Base-by-base conservation (phyloP, 2,888 invertebrate species). In the Odontocerum albicorne region DNA sequence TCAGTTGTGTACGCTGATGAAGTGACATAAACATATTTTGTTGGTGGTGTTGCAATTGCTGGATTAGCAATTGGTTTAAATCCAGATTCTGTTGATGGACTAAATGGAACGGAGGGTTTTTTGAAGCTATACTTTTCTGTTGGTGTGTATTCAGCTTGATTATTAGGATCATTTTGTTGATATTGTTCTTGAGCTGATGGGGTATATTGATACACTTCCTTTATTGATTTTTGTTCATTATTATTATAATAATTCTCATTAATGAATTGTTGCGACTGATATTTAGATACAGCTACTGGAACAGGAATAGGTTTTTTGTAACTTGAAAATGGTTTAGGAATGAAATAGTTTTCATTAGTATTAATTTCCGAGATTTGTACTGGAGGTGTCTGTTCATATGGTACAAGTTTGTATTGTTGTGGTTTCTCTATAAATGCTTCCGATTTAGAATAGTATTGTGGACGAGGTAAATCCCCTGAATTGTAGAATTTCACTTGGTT, bases 311-410 rank as follows among this genome's bases (percentile, higher is more conserved):
- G 55, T 4, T 46, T 45, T 42, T 57, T 39, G 35, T 53, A 40
- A 22, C 58, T 55, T 4, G 38, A 31, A 17, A 21, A n/a, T n/a
- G 32, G 32, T 50, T 52, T 55, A 20, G 61, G 60, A 15, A 57
- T 38, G 44, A 50, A 57, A 21, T 51, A 51, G 51, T 63, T 45
- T 45, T 59, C 42, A 33, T 46, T 47, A 6, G 21, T 36, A 20
- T 22, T 36, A 3, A 22, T 27, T 1, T 39, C 35, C 2, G 57
- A 55, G 10, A 67, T 63, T 63, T 67, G 67, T 3, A 75, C 64
- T 2, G 77, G 77, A 35, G 77, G 76, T 8, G 77, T 72, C 66
- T 78, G 77, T 51, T 77, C 73, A 63, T 78, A 78, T 1, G 78
- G 78, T n/a, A 78, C 70, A 35, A 78, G 65, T 66, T 74, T 77